These are phyloP conservation scores for Climacteris rufus DNA, from an alignment of 2,113 vertebrate genomes.

Conservation along the genomic window DNA sequence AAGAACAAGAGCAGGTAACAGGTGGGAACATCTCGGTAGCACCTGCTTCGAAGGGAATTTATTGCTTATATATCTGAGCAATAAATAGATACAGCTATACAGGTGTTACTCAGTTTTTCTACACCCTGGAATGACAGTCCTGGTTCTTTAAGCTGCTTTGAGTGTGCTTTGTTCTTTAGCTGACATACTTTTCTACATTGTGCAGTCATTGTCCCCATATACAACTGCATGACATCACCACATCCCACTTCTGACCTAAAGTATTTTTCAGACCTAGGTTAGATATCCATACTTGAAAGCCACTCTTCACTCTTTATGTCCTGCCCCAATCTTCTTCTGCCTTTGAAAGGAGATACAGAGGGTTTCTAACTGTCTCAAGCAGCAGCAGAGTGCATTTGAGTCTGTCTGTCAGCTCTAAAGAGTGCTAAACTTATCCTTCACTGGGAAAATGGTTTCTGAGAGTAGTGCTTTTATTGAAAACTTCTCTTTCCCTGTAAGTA, in stretches of 20 bases:
- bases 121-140: neutral
- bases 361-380: neutral
- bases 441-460: neutral
- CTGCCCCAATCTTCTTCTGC: neutral
- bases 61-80: neutral
- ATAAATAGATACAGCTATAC: neutral
- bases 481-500: neutral
- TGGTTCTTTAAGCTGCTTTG: neutral
- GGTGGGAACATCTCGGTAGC: neutral
- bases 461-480: neutral
- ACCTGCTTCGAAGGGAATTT: neutral
- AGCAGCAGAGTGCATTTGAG: neutral
- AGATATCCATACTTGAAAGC: neutral
- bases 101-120: neutral
- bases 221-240: neutral
- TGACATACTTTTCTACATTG: neutral
- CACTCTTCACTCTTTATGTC: neutral
- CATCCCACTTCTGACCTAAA: neutral
- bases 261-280: neutral
- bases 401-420: neutral
- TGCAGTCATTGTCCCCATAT: neutral
- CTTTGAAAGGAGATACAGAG: neutral
- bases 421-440: neutral
- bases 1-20: neutral
- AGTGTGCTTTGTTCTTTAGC: neutral